A percentile compares a stretch with the other conserved stretches of the same genome.
phyloP scores from a whole-genome alignment of 2,888 invertebrate genomes.

The Teinopalpus imperialis region DNA sequence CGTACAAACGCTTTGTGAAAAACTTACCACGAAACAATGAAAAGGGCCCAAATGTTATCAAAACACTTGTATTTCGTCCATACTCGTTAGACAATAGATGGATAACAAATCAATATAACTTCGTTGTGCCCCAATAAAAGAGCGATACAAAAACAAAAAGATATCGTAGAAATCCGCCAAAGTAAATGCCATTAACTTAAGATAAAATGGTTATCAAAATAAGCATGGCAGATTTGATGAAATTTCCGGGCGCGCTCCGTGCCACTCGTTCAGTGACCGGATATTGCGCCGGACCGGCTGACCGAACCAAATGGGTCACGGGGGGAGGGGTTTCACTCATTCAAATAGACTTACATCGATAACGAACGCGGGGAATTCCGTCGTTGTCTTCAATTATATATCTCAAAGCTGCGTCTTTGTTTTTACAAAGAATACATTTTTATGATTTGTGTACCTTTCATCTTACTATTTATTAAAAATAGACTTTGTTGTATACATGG shows the following conservation, averaged over 20 bases:
- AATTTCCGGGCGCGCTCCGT: slow-evolving; percentile 39
- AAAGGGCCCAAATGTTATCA: no score
- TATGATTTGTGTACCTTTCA: no score
- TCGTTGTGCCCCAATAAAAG: background rate
- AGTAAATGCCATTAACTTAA: slow-evolving; percentile 34
- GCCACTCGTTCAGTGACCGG: slow-evolving; percentile 42
- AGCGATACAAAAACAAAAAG: background rate
- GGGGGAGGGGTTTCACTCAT: slow-evolving; percentile 32
- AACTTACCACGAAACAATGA: no score
- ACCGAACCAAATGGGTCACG: slow-evolving; percentile 40
- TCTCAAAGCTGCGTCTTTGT: no score
- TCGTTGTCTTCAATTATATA: background rate
- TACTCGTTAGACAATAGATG: no score
- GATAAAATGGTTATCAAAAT: slow-evolving; percentile 37
- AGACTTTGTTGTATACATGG: no score
- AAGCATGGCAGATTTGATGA: slow-evolving; percentile 44
- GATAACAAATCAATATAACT: no score
- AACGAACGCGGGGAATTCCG: background rate
- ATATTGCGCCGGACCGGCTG: slow-evolving; percentile 41
- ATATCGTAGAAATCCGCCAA: slow-evolving; percentile 9
- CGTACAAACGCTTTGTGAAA: no score
- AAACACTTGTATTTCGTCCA: no score
- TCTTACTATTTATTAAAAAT: no score
- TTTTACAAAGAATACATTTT: no score
- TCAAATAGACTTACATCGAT: slow-evolving; percentile 28